Percentiles rank a stretch among this genome's conserved stretches.
Evolutionary conservation across 1,140 invertebrate species (phyloP).

Genomic region (Stegodyphus mimosarum): DNA sequence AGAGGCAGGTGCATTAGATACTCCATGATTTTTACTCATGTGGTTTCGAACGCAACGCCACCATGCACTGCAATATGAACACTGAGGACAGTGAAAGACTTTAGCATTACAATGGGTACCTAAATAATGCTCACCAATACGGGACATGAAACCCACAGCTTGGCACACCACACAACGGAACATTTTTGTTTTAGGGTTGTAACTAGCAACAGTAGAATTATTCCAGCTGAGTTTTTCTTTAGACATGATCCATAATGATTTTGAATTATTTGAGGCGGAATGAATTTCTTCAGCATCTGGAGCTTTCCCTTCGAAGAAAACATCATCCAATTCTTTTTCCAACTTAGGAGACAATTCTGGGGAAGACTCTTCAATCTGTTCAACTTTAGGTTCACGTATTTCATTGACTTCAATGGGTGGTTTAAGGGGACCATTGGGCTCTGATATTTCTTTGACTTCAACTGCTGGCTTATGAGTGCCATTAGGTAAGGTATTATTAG

Average conservation of each 20-base stretch:
- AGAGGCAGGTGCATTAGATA: slow-evolving; percentile 66
- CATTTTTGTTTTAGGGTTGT: slow-evolving; percentile 78
- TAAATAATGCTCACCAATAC: slow-evolving; percentile 85
- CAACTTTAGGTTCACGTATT: neutral
- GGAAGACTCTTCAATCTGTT: slow-evolving; percentile 19
- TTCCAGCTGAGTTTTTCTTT: slow-evolving; percentile 61
- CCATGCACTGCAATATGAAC: slow-evolving; percentile 81
- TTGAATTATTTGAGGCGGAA: neutral
- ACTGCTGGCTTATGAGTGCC: slow-evolving; percentile 33
- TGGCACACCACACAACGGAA: slow-evolving; percentile 83
- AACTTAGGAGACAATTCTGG: slow-evolving; percentile 29
- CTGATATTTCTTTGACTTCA: neutral
- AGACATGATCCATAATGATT: slow-evolving; percentile 49
- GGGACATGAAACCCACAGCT: slow-evolving; percentile 80
- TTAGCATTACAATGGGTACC: slow-evolving; percentile 81
- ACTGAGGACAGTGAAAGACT: slow-evolving; percentile 79
- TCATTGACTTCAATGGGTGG: neutral
- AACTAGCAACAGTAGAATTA: slow-evolving; percentile 65
- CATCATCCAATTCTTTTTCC: slow-evolving; percentile 45
- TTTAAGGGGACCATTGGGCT: neutral
- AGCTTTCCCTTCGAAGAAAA: slow-evolving; percentile 23
- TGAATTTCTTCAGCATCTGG: neutral
- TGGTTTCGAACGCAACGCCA: slow-evolving; percentile 80
- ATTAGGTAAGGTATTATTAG: slow-evolving; percentile 9
- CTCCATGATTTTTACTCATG: slow-evolving; percentile 75